A percentile compares a stretch with the other conserved stretches of the same genome.
Conservation (phyloP, 2,113 vertebrate genomes). For the Saimiri boliviensis region DNA sequence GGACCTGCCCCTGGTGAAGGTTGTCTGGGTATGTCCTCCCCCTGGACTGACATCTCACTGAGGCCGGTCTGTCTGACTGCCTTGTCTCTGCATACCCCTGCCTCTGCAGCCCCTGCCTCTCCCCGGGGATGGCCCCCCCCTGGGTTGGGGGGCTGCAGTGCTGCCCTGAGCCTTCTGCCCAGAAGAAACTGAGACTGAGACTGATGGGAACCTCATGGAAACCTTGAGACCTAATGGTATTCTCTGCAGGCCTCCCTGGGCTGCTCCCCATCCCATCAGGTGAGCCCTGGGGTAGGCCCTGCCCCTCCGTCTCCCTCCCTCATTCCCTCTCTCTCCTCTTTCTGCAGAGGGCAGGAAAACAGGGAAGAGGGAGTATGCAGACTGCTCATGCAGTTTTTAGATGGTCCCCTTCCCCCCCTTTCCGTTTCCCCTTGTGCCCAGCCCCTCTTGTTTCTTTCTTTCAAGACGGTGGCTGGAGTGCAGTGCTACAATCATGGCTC, state of each 20-base stretch:
- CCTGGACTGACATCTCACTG: neutral
- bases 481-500: neutral
- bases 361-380: neutral
- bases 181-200: neutral
- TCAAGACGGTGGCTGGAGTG: neutral
- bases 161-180: neutral
- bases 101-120: fast-evolving
- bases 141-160: neutral
- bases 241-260: neutral
- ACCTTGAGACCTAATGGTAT: neutral
- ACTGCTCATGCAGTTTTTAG: neutral
- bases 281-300: neutral
- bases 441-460: neutral
- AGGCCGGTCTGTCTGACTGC: neutral
- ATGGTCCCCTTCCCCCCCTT: neutral
- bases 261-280: too few species aligned
- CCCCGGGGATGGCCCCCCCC: neutral
- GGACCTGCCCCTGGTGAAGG: neutral
- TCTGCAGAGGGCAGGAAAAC: neutral
- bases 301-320: fast-evolving
- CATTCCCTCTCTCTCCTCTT: neutral
- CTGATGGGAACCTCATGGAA: neutral
- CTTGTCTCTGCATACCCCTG: fast-evolving
- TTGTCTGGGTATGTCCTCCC: neutral
- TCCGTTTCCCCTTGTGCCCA: neutral